phyloP scores from a whole-genome alignment of 2,888 invertebrate genomes.

The Koerneria pararmatus region DNA sequence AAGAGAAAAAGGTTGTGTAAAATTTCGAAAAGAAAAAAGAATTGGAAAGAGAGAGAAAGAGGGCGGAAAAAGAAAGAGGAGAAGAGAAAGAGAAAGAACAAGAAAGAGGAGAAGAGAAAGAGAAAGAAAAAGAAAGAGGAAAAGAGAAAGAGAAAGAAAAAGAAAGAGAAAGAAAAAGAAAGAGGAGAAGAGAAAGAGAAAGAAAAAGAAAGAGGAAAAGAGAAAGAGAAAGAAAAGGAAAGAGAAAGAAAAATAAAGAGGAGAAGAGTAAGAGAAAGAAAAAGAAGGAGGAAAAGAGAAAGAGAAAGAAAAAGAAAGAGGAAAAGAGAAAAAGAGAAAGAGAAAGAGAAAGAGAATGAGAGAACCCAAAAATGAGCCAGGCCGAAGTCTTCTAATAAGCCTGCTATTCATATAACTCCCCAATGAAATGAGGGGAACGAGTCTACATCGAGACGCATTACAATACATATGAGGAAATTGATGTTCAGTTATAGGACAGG shows the following conservation, averaged over 20 bases:
- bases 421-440: too few species aligned
- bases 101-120: neutral
- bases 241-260: slow-evolving; percentile 6
- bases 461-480: too few species aligned
- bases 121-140: too few species aligned
- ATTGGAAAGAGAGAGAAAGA: too few species aligned
- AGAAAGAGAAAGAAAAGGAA: neutral
- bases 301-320: neutral
- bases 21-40: too few species aligned
- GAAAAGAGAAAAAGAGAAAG: neutral
- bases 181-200: neutral
- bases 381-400: too few species aligned
- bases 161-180: neutral
- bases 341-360: too few species aligned
- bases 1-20: too few species aligned
- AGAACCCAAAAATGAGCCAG: neutral
- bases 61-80: neutral
- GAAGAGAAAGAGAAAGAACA: neutral
- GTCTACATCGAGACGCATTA: too few species aligned
- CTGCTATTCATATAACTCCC: too few species aligned
- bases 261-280: neutral
- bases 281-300: neutral
- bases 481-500: too few species aligned
- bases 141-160: slow-evolving; percentile 1
- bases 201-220: neutral